phyloP scores from a whole-genome alignment of 1,140 invertebrate species.

The Nautilus pompilius region DNA sequence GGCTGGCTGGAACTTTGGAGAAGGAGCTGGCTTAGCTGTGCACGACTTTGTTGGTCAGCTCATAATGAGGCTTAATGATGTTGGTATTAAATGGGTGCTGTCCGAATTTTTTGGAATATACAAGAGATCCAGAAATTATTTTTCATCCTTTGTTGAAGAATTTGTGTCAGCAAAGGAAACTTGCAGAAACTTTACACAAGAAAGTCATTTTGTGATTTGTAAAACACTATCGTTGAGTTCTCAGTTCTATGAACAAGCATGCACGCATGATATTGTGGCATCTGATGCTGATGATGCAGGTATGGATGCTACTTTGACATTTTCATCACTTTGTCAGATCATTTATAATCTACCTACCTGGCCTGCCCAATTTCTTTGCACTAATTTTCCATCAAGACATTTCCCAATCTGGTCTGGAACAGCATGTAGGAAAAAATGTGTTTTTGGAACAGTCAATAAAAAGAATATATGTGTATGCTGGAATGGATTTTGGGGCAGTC shows the following conservation, averaged over 20 bases:
- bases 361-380: slow-evolving; percentile 17
- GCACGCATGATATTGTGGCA: slow-evolving; percentile 1
- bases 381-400: slow-evolving; percentile 11
- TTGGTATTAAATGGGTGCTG: slow-evolving; percentile 7
- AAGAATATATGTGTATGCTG: slow-evolving; percentile 17
- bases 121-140: no score
- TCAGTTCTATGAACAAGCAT: slow-evolving; percentile 1
- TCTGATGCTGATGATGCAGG: slow-evolving; percentile 1
- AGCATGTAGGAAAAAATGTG: slow-evolving; percentile 14
- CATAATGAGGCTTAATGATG: not conserved
- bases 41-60: slow-evolving; percentile 11
- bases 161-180: no score
- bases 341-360: not conserved
- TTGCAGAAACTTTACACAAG: no score
- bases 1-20: slow-evolving; percentile 17
- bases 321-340: slow-evolving; percentile 15
- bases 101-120: no score
- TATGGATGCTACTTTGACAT: slow-evolving; percentile 17
- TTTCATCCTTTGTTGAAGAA: no score
- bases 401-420: slow-evolving; percentile 19
- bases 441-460: slow-evolving; percentile 11
- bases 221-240: no score
- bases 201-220: no score
- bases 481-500: slow-evolving; percentile 20
- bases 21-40: slow-evolving; percentile 9